A percentile compares a stretch with the other conserved stretches of the same genome.
Evolutionary conservation across 1,140 invertebrate species (phyloP).

Genomic region (Melipona quadrifasciata): DNA sequence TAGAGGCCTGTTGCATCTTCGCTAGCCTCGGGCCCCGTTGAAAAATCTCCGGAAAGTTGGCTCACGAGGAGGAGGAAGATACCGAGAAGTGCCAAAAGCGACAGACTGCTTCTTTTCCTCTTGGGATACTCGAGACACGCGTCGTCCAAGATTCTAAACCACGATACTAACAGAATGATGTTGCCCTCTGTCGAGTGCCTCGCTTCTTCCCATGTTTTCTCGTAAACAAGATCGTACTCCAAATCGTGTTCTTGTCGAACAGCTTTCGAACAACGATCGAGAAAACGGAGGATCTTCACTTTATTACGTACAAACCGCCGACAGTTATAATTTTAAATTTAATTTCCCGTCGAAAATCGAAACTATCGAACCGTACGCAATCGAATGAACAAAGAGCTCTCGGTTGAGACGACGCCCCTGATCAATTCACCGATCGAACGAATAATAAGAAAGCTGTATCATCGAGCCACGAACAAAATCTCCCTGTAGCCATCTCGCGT

Average conservation of each 20-base stretch:
- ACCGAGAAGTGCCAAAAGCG: slow-evolving; percentile 57
- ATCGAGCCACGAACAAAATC: background rate
- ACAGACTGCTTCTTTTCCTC: slow-evolving; percentile 48
- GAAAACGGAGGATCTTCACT: background rate
- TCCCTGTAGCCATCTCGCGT: background rate
- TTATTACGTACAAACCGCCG: background rate
- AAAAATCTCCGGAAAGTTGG: slow-evolving; percentile 66
- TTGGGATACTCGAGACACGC: slow-evolving; percentile 47
- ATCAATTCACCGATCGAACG: background rate
- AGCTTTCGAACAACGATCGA: background rate
- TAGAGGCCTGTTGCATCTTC: slow-evolving; percentile 79
- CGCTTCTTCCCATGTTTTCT: background rate
- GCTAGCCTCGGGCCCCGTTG: slow-evolving; percentile 73
- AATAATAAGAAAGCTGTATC: slow-evolving; percentile 35
- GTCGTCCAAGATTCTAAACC: slow-evolving; percentile 51
- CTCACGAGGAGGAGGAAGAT: slow-evolving; percentile 51
- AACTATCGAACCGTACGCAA: background rate
- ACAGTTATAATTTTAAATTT: background rate
- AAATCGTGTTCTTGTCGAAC: too few relatives aligned
- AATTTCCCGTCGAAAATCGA: background rate
- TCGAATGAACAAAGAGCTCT: background rate
- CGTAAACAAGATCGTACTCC: too few relatives aligned
- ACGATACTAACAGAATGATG: slow-evolving; percentile 1
- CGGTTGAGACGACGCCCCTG: background rate
- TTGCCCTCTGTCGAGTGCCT: background rate